Base-by-base conservation (phyloP, 92 coral and sea anemone species). In the Hydrozoanthus gracilis region DNA sequence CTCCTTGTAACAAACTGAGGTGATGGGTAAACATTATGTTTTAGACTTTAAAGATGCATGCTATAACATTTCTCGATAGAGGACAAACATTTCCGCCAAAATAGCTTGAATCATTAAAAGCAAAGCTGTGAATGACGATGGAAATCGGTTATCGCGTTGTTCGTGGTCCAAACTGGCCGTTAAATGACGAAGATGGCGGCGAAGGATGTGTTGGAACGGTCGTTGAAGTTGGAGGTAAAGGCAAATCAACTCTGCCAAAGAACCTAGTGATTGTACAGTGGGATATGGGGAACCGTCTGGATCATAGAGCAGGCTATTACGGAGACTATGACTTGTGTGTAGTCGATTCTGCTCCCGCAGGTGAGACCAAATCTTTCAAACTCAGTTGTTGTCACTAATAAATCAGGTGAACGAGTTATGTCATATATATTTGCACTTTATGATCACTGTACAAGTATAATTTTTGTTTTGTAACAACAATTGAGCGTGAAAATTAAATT, bases 191-290 rank as follows among this genome's bases (percentile, higher is more conserved):
- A 62, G 87, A 51, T 18, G 76, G 86, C 5, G 86, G 73, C 17
- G 86, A 73, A 13, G 91, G 87, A 44, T 27, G 68, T 49, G 71
- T 82, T 7, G 91, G 91, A 51, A 88, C 91, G 35, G 91, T 88
- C 64, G 83, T 82, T 14, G 83, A 88, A n/a, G 80, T 87, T n/a
- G 86, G 74, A 6, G 78, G 78, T 4, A 51, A 77, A 16, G 60
- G 83, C 4, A 55, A 44, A 44, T 52, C 82, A 2, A 65, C 54
- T 58, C 60, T 82, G 9, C 51, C 87, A 27, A 51, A 88, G 74
- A 82, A 88, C 68, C 58, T 35, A 77, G 83, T 70, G 50, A 50
- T 64, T 61, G 69, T 88, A 49, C 91, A 88, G 50, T 88, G 91
- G 91, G 91, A 88, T 65, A 51, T n/a, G 12, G 91, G 91, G 14